These are phyloP conservation scores for Haliclona indistincta DNA, from an alignment of 37 sponge, comb jelly and placozoan species.

Conservation along the genomic window DNA sequence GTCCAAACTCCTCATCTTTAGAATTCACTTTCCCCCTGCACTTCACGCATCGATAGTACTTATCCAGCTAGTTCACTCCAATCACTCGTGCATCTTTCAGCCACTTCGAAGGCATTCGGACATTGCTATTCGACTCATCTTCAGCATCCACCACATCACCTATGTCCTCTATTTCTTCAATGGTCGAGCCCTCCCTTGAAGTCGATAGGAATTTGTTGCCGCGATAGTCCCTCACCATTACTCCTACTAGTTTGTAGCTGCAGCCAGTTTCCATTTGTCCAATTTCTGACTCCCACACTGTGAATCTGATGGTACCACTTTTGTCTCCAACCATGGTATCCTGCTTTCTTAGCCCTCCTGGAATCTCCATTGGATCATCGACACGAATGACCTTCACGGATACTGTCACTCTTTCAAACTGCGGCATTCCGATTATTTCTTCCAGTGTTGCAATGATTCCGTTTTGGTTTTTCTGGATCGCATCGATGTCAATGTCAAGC, in stretches of 20 bases:
- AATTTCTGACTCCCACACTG: slow-evolving; percentile 13
- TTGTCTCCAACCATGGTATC: neutral
- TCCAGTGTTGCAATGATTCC: neutral
- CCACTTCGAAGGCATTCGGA: neutral
- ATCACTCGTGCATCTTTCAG: neutral
- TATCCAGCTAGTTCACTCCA: neutral
- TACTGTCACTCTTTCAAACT: neutral
- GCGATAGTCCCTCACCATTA: neutral
- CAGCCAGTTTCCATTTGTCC: neutral
- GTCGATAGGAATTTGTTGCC: slow-evolving; percentile 4
- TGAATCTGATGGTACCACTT: neutral
- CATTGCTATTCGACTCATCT: neutral
- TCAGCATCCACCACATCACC: neutral
- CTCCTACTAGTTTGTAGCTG: neutral
- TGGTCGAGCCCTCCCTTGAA: neutral
- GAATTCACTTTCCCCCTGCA: neutral
- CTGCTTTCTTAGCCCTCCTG: slow-evolving; percentile 2
- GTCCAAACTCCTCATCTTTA: neutral
- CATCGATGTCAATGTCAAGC: neutral
- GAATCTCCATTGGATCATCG: neutral
- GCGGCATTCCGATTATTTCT: neutral
- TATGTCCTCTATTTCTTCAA: neutral
- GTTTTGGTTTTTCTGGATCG: neutral
- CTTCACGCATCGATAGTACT: neutral
- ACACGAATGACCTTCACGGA: neutral